A percentile compares a stretch with the other conserved stretches of the same genome.
phyloP scores from a whole-genome alignment of 2,113 vertebrate genomes.

The Heterochromis multidens region DNA sequence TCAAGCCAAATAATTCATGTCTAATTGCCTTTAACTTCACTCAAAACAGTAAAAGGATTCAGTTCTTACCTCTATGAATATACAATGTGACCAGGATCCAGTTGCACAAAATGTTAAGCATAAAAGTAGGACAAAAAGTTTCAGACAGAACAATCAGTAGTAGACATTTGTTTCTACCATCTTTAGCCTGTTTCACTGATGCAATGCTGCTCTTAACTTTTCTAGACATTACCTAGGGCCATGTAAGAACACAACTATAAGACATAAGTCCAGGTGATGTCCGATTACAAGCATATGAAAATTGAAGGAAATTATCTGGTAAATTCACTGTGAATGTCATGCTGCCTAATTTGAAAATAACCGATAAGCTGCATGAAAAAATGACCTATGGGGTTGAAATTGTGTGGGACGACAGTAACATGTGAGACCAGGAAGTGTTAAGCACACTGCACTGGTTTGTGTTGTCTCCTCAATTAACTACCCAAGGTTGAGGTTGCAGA shows the following conservation, averaged over 20 bases:
- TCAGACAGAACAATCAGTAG: neutral
- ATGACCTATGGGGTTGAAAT: neutral
- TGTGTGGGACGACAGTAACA: neutral
- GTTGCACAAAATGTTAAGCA: neutral
- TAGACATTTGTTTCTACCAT: neutral
- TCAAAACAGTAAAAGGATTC: slow-evolving; percentile 12
- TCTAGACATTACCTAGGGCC: neutral
- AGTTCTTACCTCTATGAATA: neutral
- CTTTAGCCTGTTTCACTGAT: neutral
- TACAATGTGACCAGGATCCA: neutral
- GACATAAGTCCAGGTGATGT: neutral
- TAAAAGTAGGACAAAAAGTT: neutral
- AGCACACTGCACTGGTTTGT: slow-evolving; percentile 1
- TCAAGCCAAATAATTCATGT: slow-evolving; percentile 49
- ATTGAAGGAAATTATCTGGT: neutral
- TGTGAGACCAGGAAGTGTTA: neutral
- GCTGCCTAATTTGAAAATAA: neutral
- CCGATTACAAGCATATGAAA: neutral
- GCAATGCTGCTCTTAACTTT: neutral
- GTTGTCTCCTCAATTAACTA: slow-evolving; percentile 55
- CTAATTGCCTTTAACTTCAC: slow-evolving; percentile 41
- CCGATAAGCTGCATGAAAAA: neutral
- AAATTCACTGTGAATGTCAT: neutral
- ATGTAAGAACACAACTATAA: neutral
- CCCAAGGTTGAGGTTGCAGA: slow-evolving; percentile 48